A percentile compares a stretch with the other conserved stretches of the same genome.
Conservation (phyloP, 2,113 vertebrate genomes). For the Campylomormyrus tamandua region DNA sequence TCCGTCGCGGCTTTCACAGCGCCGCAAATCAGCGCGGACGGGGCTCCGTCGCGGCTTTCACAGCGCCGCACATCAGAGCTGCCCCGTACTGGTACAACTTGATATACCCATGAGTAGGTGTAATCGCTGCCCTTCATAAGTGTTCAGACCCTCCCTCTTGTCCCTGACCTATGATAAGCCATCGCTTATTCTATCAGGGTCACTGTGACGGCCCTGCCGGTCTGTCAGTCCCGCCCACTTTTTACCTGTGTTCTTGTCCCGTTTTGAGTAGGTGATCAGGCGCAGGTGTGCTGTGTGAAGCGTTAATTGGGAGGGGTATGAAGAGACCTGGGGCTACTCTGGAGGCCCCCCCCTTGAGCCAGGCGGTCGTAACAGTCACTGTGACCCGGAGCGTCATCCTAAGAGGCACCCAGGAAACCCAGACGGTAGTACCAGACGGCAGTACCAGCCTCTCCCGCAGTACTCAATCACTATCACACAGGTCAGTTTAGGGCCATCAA, state of each 20-base stretch:
- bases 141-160: background rate
- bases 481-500: background rate
- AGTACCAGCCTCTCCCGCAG: background rate
- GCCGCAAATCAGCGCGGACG: background rate
- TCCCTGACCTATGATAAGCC: background rate
- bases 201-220: background rate
- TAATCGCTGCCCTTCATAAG: background rate
- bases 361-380: too few species aligned
- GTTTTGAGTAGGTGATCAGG: too few species aligned
- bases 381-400: background rate
- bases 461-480: background rate
- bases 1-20: background rate
- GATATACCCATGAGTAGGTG: background rate
- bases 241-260: too few species aligned
- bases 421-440: background rate
- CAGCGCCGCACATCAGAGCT: background rate
- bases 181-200: background rate
- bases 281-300: too few species aligned
- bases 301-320: too few species aligned
- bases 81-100: background rate
- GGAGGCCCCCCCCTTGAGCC: too few species aligned
- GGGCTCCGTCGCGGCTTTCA: background rate
- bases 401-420: background rate
- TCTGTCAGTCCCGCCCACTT: too few species aligned
- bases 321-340: too few species aligned